These are phyloP conservation scores for Seriola dumerili DNA, from an alignment of 2,113 vertebrate species.

Conservation along the genomic window DNA sequence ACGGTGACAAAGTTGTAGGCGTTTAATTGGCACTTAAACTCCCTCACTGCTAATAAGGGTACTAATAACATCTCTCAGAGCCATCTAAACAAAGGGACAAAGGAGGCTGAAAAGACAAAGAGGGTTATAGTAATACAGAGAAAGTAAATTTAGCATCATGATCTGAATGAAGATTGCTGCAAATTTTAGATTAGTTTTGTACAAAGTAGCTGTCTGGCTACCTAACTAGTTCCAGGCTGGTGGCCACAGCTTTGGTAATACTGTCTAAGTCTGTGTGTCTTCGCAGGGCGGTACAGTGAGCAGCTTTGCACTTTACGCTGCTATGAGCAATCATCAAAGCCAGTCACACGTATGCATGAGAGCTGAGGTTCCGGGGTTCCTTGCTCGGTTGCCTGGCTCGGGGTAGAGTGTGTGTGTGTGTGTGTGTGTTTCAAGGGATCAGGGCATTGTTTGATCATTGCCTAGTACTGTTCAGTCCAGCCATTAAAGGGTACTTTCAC, in stretches of 20 bases:
- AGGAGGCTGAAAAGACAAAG: constrained; percentile 31
- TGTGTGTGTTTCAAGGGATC: constrained; percentile 48
- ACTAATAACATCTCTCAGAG: constrained; percentile 60
- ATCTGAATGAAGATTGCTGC: constrained; percentile 4
- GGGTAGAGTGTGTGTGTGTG: constrained; percentile 35
- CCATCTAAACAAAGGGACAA: constrained; percentile 55
- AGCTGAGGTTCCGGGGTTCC: constrained; percentile 66
- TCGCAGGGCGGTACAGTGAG: constrained; percentile 68
- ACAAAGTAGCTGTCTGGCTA: constrained; percentile 28
- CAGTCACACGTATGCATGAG: constrained; percentile 76
- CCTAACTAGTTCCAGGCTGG: constrained; percentile 55
- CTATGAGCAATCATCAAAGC: constrained; percentile 83
- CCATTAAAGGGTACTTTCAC: constrained; percentile 45
- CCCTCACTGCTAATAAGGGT: constrained; percentile 51
- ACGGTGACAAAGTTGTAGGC: constrained; percentile 65
- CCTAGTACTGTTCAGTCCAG: constrained; percentile 36
- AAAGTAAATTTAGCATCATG: constrained; percentile 22
- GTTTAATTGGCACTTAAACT: constrained; percentile 75
- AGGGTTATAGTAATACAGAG: constrained; percentile 35
- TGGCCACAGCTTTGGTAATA: constrained; percentile 56
- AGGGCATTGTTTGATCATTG: constrained; percentile 63
- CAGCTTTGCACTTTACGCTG: constrained; percentile 82
- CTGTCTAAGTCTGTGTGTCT: constrained; percentile 71
- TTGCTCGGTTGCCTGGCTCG: constrained; percentile 49
- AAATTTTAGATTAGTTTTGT: constrained; percentile 1